Evolutionary conservation across 2,888 invertebrate species (phyloP), one percentile per base, ranked within the genome.

Genomic region (Andrena minutula): DNA sequence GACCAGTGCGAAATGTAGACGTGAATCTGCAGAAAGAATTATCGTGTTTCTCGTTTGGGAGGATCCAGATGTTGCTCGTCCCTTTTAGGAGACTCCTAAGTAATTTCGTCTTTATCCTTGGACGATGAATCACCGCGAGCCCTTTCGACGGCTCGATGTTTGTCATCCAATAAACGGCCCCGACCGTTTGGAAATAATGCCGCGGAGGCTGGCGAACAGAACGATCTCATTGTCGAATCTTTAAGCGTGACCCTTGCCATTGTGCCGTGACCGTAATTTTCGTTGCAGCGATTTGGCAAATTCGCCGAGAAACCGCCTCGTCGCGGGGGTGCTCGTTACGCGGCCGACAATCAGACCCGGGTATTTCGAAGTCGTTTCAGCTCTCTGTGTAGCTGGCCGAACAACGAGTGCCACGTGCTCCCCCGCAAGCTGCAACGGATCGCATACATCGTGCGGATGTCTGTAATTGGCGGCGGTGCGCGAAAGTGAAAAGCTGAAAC

Each of bases 301-400:
- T 65, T 78, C 60, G 56, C n/a, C 75, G 65, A 60, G 35, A 78
- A 83, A 83, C 65, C 72, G 35, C 72, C 53, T 64, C 78, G 69
- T 78, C 26, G 69, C 82, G 61, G 82, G 82, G 82, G 75, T 32
- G 69, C 49, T 64, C 60, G 60, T 74, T 74, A 60, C 23, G 32
- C n/a, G 16, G n/a, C 26, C 6, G 47, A 30, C 35, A 16, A 49
- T n/a, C 12, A 12, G 28, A 0, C 20, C 28, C n/a, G 8, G 23
- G 20, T 30, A 23, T 68, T 74, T 49, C 5, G 16, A 32, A 58
- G 63, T 35, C 53, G 20, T 3, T 26, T 2, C 23, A 56, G 23
- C 56, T 23, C 23, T 56, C 56, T 16, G 26, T 51, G 23, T 58
- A 30, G 47, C 51, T 73, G 12, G 10, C 8, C 7, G 28, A 12